Evolutionary conservation across 2,888 invertebrate genomes (phyloP), one percentile per base, ranked within the genome.

Genomic region (Diaprepes abbreviatus): DNA sequence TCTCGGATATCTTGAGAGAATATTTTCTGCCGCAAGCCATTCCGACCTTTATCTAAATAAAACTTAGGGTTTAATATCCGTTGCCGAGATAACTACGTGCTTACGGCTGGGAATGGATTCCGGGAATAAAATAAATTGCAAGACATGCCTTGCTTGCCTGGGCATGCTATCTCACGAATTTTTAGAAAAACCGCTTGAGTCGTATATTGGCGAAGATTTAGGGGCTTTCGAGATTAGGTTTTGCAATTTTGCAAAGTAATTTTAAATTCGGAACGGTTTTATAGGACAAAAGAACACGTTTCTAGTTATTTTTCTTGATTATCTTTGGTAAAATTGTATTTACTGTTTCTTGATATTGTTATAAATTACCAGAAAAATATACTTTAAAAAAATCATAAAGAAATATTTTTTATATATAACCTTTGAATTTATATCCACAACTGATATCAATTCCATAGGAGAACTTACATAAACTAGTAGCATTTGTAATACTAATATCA

Each of bases 91-190:
- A 77, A 77, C 76, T 83, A 82, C 82, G 81, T 83, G 83, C 80
- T 77, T 79, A 78, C 80, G 78, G 81, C 79, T 79, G 78, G 80
- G 80, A 81, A 83, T 83, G 83, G 81, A 82, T 83, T 83, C 83
- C 79, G 78, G 82, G 82, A 83, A 83, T 81, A 82, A 83, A 83
- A 83, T 83, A 82, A 83, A 83, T 83, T 83, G 83, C 83, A 80
- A 82, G 80, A 79, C 79, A 79, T 72, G 79, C 78, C 77, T 75
- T 59, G 58, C 48, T 55, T 19, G 33, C 55, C 45, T 36, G 60
- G 60, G 48, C 45, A 60, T 31, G 78, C 78, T 78, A 79, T 80
- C 79, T 80, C 78, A 74, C 77, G 74, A 78, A 76, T 78, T 79
- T 79, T 78, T 73, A 70, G 71, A 72, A 72, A 73, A 74, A 62